These are phyloP conservation scores for Saturnia pavonia DNA, from an alignment of 2,888 invertebrate genomes.

Conservation along the genomic window DNA sequence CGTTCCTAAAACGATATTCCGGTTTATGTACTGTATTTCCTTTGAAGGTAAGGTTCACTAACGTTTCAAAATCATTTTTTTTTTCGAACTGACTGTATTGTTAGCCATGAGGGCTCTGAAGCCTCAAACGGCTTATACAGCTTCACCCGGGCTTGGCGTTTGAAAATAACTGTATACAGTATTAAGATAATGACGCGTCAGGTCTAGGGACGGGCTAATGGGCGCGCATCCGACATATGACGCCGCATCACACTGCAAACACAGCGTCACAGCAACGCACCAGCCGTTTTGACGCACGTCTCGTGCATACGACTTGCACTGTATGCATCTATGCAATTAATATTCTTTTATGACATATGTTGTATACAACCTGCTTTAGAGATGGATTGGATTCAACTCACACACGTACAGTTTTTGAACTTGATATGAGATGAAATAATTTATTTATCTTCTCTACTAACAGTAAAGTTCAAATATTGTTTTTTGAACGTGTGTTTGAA, in stretches of 20 bases:
- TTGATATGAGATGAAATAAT: background rate
- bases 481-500: too few species aligned
- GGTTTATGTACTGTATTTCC: too few species aligned
- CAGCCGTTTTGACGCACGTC: conserved; percentile 18
- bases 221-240: conserved; percentile 57
- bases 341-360: background rate
- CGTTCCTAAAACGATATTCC: too few species aligned
- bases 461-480: too few species aligned
- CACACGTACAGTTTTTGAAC: background rate
- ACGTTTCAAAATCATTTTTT: too few species aligned
- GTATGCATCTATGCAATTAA: conserved; percentile 11
- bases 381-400: background rate
- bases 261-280: conserved; percentile 43
- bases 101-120: too few species aligned
- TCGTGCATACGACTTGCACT: background rate
- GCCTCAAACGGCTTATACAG: too few species aligned
- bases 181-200: conserved; percentile 42
- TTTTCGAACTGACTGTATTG: too few species aligned
- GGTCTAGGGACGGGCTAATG: conserved; percentile 61
- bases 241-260: conserved; percentile 23
- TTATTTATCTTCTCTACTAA: too few species aligned
- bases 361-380: background rate
- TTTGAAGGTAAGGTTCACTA: too few species aligned
- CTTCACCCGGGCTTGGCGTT: too few species aligned
- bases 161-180: background rate